Conservation (phyloP, 2,888 invertebrate species). For the Meloe dianella region DNA sequence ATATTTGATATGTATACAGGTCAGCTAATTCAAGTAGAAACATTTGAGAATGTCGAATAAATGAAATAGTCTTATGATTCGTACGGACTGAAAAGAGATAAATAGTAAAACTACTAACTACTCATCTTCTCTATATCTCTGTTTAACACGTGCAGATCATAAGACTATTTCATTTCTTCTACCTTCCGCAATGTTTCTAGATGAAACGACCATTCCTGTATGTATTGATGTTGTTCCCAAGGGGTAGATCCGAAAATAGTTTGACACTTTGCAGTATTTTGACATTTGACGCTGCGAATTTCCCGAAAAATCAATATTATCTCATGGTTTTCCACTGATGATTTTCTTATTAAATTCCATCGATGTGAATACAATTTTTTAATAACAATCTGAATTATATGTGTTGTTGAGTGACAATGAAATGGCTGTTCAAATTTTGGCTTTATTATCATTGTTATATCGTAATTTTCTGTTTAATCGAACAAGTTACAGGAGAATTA, state of each 20-base stretch:
- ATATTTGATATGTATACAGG: neutral
- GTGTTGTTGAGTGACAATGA: slow-evolving; percentile 50
- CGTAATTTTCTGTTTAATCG: slow-evolving; percentile 33
- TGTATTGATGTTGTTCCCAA: slow-evolving; percentile 1
- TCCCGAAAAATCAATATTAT: slow-evolving; percentile 41
- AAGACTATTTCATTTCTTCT: too few species aligned
- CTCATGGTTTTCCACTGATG: slow-evolving; percentile 26
- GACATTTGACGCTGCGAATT: slow-evolving; percentile 35
- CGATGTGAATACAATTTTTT: slow-evolving; percentile 18
- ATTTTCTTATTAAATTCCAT: neutral
- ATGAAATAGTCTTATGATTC: too few species aligned
- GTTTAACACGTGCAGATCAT: too few species aligned
- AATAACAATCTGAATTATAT: slow-evolving; percentile 34
- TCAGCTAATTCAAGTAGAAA: too few species aligned
- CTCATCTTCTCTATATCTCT: too few species aligned
- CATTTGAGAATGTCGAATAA: too few species aligned
- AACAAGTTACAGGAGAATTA: slow-evolving; percentile 41
- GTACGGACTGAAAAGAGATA: too few species aligned
- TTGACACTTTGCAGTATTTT: slow-evolving; percentile 30
- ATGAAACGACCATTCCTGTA: too few species aligned
- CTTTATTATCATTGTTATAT: slow-evolving; percentile 35
- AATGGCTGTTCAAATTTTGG: slow-evolving; percentile 53
- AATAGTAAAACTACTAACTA: too few species aligned
- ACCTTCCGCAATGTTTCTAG: too few species aligned
- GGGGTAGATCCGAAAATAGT: slow-evolving; percentile 17